Conservation (phyloP, 2,797 vertebrate genomes). For the Sebastes flavidus region DNA sequence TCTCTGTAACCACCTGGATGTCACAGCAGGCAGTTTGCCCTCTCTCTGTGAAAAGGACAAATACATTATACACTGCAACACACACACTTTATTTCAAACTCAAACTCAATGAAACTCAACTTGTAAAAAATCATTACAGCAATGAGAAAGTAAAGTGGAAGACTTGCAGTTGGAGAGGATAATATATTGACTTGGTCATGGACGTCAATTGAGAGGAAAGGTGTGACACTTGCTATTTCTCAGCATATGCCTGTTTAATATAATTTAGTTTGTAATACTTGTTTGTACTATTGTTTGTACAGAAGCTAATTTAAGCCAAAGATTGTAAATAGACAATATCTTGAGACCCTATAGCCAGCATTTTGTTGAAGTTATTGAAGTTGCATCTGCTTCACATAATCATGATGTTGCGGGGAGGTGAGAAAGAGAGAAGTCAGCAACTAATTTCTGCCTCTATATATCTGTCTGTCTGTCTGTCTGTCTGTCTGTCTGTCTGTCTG, state of each 20-base stretch:
- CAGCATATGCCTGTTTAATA: too few species aligned
- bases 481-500: too few species aligned
- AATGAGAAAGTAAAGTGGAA: background rate
- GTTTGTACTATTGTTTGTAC: background rate
- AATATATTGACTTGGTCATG: too few species aligned
- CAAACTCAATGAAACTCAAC: background rate
- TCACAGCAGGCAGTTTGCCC: too few species aligned
- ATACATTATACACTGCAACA: too few species aligned
- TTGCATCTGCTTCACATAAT: conserved; percentile 18
- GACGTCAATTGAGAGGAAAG: too few species aligned
- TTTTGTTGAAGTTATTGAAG: background rate
- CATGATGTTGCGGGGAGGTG: background rate
- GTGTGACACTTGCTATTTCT: too few species aligned
- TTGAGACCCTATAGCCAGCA: background rate
- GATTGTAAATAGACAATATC: background rate
- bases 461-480: too few species aligned
- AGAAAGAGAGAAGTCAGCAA: conserved; percentile 37
- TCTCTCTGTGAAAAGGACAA: too few species aligned
- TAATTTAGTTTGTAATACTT: background rate
- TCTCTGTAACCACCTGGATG: too few species aligned
- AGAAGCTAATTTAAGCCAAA: background rate
- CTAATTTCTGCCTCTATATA: conserved; percentile 20
- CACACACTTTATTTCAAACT: too few species aligned
- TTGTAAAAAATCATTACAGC: background rate
- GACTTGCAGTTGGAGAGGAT: background rate